Percentiles rank a stretch among this genome's conserved stretches.
Conservation (phyloP, 2,888 invertebrate species). For the Nemotelus pantherinus region DNA sequence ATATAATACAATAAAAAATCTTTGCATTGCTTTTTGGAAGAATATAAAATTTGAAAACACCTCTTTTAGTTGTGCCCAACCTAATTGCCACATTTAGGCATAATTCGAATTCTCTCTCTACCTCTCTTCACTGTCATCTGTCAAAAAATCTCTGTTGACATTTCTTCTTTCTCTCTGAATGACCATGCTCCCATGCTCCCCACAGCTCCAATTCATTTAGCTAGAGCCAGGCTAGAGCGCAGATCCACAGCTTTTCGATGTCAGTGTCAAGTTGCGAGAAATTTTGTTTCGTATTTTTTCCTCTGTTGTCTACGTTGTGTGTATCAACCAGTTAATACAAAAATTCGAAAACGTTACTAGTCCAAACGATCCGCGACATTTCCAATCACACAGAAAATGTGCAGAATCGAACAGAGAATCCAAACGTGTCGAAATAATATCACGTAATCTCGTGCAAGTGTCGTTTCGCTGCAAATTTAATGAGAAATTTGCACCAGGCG, state of each 20-base stretch:
- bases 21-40: too few relatives aligned
- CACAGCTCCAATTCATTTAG: not conserved
- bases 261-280: conserved; percentile 12
- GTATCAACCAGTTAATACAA: too few relatives aligned
- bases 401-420: not conserved
- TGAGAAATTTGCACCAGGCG: not conserved
- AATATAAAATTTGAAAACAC: too few relatives aligned
- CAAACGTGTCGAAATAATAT: not conserved
- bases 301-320: not conserved
- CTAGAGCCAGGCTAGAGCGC: too few relatives aligned
- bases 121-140: not conserved
- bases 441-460: conserved; percentile 28
- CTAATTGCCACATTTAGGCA: not conserved
- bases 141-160: not conserved
- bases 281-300: conserved; percentile 13
- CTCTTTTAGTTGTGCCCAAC: not conserved
- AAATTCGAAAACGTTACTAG: too few relatives aligned
- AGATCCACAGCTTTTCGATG: not conserved
- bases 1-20: too few relatives aligned
- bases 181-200: not conserved
- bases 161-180: not conserved
- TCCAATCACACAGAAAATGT: conserved; percentile 10
- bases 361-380: too few relatives aligned
- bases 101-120: not conserved
- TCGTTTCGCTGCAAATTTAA: not conserved